These are phyloP conservation scores for Helogale parvula DNA, from an alignment of 2,113 vertebrate genomes.

Conservation along the genomic window DNA sequence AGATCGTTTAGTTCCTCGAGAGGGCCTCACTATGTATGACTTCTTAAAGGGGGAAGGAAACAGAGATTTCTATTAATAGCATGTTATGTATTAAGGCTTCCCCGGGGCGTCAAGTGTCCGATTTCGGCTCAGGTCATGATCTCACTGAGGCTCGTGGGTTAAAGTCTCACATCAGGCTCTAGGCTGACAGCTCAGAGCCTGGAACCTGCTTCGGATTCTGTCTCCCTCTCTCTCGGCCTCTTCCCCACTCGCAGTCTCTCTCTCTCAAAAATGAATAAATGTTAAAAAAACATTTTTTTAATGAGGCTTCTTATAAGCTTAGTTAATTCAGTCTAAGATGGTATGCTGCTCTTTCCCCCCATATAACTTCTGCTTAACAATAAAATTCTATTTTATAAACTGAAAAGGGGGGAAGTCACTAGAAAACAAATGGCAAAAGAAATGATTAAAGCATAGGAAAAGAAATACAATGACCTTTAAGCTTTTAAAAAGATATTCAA, in stretches of 20 bases:
- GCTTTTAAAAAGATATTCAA: background rate
- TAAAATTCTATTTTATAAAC: background rate
- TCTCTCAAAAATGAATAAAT: too few relatives aligned
- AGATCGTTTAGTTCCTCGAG: background rate
- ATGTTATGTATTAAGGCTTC: background rate
- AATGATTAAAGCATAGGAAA: background rate
- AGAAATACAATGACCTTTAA: conserved; percentile 40
- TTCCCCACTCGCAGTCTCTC: too few relatives aligned
- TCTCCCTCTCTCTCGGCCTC: too few relatives aligned
- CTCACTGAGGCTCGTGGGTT: too few relatives aligned
- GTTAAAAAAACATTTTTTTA: too few relatives aligned
- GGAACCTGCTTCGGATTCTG: too few relatives aligned
- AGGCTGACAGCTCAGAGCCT: too few relatives aligned
- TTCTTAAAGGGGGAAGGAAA: background rate
- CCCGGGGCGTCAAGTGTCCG: background rate
- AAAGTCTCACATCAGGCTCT: too few relatives aligned
- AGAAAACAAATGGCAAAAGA: background rate
- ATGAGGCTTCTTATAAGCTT: background rate
- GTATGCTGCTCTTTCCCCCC: background rate
- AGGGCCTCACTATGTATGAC: too few relatives aligned
- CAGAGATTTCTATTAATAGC: background rate
- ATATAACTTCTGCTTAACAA: background rate
- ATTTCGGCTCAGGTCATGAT: too few relatives aligned
- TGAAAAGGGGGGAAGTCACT: background rate
- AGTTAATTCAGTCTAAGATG: background rate